Conservation (phyloP, 2,797 vertebrate genomes). For the Nyctalus aviator region DNA sequence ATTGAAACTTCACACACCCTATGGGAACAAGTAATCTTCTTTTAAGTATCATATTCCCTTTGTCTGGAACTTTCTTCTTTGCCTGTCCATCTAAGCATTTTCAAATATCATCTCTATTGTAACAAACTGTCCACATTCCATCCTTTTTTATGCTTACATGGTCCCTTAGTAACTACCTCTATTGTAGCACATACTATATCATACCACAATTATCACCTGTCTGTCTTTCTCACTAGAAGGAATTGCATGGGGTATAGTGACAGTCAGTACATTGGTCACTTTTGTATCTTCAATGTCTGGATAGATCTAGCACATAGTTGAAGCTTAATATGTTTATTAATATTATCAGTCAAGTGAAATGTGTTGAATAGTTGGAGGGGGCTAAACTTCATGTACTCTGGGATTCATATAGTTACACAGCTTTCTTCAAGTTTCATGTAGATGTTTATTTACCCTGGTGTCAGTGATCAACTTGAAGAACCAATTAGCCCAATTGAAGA, state of each 20-base stretch:
- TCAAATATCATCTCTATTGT: constrained; percentile 4
- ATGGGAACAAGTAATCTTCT: neutral
- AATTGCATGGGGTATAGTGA: neutral
- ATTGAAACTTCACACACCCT: neutral
- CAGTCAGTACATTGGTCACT: neutral
- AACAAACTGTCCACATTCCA: neutral
- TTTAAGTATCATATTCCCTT: neutral
- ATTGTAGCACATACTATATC: neutral
- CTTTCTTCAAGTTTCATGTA: neutral
- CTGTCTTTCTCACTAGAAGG: neutral
- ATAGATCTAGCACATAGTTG: neutral
- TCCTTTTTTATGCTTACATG: neutral
- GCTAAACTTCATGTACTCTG: neutral
- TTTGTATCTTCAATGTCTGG: neutral
- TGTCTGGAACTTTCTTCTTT: constrained; percentile 16
- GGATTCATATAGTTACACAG: neutral
- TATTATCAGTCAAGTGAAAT: neutral
- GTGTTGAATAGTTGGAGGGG: neutral
- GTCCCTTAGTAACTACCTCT: neutral
- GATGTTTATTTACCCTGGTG: constrained; percentile 1
- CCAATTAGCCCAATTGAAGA: neutral
- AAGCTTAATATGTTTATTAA: constrained; percentile 17
- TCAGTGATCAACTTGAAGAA: constrained; percentile 4
- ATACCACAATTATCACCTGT: neutral
- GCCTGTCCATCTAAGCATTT: neutral